These are phyloP conservation scores for Salvator merianae DNA, from an alignment of 2,113 vertebrate species.

Conservation along the genomic window DNA sequence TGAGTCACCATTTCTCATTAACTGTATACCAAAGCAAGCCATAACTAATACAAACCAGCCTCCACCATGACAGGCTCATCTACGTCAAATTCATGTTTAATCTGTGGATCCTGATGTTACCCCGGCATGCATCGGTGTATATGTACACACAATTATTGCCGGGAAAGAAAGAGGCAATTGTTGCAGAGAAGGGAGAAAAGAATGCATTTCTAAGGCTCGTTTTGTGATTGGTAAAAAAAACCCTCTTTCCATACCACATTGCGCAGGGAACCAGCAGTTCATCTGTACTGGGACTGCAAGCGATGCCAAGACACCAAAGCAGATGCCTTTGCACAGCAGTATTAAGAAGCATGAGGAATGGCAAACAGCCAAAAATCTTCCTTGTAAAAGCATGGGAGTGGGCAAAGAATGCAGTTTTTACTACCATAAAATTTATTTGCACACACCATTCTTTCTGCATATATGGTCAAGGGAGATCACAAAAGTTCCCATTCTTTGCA, in stretches of 20 bases:
- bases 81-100: background rate
- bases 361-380: constrained; percentile 14
- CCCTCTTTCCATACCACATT: background rate
- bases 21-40: background rate
- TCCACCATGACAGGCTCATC: background rate
- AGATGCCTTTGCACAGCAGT: background rate
- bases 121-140: background rate
- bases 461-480: constrained; percentile 22
- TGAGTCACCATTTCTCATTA: background rate
- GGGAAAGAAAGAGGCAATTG: background rate
- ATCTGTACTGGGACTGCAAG: background rate
- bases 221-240: too few species aligned
- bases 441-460: background rate
- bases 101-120: background rate
- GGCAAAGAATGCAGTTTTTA: background rate
- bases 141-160: background rate
- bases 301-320: background rate
- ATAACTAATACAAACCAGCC: background rate
- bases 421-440: background rate
- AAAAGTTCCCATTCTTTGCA: constrained; percentile 15
- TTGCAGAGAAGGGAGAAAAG: background rate
- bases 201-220: background rate
- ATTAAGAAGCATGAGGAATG: background rate
- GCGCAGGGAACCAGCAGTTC: background rate
- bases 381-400: constrained; percentile 5